Conservation (phyloP, 1,140 invertebrate species). For the Apis laboriosa region DNA sequence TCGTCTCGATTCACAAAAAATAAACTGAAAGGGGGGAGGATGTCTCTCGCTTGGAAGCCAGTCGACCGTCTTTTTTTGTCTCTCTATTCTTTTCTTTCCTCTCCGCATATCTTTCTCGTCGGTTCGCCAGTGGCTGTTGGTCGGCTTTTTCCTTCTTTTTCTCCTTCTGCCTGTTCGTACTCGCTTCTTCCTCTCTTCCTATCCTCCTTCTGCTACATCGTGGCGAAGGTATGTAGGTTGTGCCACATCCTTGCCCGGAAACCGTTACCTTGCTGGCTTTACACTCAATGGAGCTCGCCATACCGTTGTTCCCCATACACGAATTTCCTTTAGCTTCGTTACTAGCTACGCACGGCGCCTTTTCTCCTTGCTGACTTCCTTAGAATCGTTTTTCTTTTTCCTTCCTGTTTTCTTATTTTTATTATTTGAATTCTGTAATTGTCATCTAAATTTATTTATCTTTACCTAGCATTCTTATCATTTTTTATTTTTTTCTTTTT, state of each 20-base stretch:
- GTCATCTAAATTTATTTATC: neutral
- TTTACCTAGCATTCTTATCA: neutral
- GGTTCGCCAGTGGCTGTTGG: neutral
- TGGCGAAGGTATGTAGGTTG: conserved; percentile 79
- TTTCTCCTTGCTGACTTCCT: conserved; percentile 4
- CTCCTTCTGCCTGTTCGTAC: conserved; percentile 29
- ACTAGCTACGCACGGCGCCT: conserved; percentile 9
- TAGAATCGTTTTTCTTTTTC: neutral
- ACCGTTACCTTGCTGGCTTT: conserved; percentile 77
- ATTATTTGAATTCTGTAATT: neutral
- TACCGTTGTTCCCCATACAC: conserved; percentile 67
- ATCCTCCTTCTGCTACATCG: conserved; percentile 64
- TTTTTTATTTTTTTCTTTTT: neutral
- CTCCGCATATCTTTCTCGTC: conserved; percentile 15
- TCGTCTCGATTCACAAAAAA: neutral
- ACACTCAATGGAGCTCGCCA: conserved; percentile 75
- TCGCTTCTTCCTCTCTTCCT: conserved; percentile 53
- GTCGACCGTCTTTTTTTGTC: conserved; percentile 8
- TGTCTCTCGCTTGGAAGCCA: neutral
- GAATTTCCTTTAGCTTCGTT: conserved; percentile 63
- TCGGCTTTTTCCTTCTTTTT: conserved; percentile 36
- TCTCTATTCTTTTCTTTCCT: conserved; percentile 29
- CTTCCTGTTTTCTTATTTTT: neutral
- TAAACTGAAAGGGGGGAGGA: neutral
- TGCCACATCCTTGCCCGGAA: conserved; percentile 80